phyloP scores from a whole-genome alignment of 2,113 vertebrate genomes.

The Ageneiosus marmoratus region DNA sequence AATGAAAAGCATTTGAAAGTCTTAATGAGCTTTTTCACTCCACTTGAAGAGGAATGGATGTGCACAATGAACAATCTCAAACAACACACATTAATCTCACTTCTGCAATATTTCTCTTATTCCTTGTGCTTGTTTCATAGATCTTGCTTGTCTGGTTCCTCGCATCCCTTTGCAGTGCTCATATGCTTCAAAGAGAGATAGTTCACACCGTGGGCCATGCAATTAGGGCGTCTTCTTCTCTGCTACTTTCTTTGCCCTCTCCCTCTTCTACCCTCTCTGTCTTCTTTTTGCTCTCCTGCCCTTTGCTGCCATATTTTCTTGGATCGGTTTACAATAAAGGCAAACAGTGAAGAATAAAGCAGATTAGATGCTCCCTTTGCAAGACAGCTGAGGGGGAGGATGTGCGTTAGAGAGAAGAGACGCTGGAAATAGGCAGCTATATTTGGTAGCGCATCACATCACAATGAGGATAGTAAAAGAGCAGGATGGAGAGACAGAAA shows the following conservation, averaged over 20 bases:
- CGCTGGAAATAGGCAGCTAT: slow-evolving; percentile 60
- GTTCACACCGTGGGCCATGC: slow-evolving; percentile 50
- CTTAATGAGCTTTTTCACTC: slow-evolving; percentile 27
- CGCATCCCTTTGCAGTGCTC: slow-evolving; percentile 43
- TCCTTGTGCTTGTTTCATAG: slow-evolving; percentile 37
- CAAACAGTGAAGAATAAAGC: slow-evolving; percentile 49
- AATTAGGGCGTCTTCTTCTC: slow-evolving; percentile 46
- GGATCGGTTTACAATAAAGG: slow-evolving; percentile 53
- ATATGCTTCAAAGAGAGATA: slow-evolving; percentile 42
- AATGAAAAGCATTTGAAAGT: slow-evolving; percentile 20
- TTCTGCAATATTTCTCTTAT: slow-evolving; percentile 13
- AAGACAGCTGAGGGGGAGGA: slow-evolving; percentile 62
- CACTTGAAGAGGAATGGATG: slow-evolving; percentile 1
- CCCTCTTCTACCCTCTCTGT: slow-evolving; percentile 11
- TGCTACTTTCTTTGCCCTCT: slow-evolving; percentile 21
- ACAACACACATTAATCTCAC: slow-evolving; percentile 31
- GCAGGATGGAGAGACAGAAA: slow-evolving; percentile 34
- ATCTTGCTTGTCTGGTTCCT: slow-evolving; percentile 42
- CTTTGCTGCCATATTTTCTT: slow-evolving; percentile 48
- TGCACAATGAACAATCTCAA: slow-evolving; percentile 39
- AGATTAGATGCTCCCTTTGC: slow-evolving; percentile 55
- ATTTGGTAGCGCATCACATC: slow-evolving; percentile 56
- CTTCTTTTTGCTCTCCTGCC: slow-evolving; percentile 23
- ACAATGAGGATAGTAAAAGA: slow-evolving; percentile 46
- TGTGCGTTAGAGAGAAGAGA: slow-evolving; percentile 50